Evolutionary conservation across 2,888 invertebrate species (phyloP), one percentile per base, ranked within the genome.

Genomic region (Sminthurinus aureus): DNA sequence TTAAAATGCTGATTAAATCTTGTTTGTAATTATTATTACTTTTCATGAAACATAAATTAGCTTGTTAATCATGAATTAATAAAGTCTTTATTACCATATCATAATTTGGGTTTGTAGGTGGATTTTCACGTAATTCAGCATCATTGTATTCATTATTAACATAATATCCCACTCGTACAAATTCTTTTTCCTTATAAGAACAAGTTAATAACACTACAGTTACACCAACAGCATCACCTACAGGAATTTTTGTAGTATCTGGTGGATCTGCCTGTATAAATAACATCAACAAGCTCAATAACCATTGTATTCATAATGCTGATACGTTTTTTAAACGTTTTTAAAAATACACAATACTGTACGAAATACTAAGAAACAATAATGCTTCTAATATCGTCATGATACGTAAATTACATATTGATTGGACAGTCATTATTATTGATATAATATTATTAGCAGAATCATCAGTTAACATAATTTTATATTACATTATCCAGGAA

Each of bases 101-200:
- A 91, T 98, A 98, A 86, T 95, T 94, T 0, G 99, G 98, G 85
- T 95, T 94, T 8, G 96, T 92, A 12, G 99, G 99, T 4, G 98
- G 97, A 90, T 97, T 98, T 90, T 99, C 98, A 79, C 95, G 93
- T 87, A 99, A 91, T 89, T 99, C 98, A 0, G 95, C 95, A 89
- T 98, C 98, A 6, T 93, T 93, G 90, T 99, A 99, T 90, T 98
- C 98, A 90, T 98, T 99, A 90, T 98, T 98, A 83, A 99, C 98
- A 90, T 98, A 99, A 91, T 99, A 99, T 1, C 99, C 99, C 2
- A 99, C 98, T 85, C 99, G 93, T 1, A 99, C 97, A 90, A 99
- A 99, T 91, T 98, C 98, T 90, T 96, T 98, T 12, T 94, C 93
- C 87, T 96, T 92, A 90, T 98, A 99, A 0, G 96, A 96, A 91